phyloP scores from a whole-genome alignment of 2,888 invertebrate genomes.

The Cataglyphis altisquamis region DNA sequence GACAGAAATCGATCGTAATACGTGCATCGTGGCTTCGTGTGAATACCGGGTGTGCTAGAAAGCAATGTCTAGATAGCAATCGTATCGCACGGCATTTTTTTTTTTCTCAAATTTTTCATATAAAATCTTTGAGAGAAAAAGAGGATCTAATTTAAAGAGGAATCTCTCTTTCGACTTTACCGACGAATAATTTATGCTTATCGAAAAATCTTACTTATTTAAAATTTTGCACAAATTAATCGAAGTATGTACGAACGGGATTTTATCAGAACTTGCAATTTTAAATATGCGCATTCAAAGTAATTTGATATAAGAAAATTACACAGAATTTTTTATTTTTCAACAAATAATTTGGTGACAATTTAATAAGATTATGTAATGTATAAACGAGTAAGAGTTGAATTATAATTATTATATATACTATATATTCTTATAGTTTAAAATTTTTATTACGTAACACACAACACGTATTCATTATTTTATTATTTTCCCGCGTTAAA shows the following conservation, averaged over 20 bases:
- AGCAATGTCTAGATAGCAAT: background rate
- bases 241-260: background rate
- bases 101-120: background rate
- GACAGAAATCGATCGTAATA: slow-evolving; percentile 68
- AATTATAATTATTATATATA: background rate
- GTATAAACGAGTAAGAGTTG: background rate
- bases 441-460: background rate
- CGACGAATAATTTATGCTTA: background rate
- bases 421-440: background rate
- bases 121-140: background rate
- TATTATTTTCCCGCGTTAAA: background rate
- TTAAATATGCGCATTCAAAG: background rate
- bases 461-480: background rate
- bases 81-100: background rate
- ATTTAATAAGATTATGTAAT: background rate
- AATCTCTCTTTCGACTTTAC: background rate
- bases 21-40: slow-evolving; percentile 46
- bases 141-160: background rate
- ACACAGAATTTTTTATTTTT: background rate
- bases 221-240: background rate
- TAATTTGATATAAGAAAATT: background rate
- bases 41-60: slow-evolving; percentile 49
- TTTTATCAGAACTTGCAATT: background rate
- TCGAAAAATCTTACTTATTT: background rate
- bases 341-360: background rate